Base-by-base conservation (phyloP, 2,888 invertebrate genomes). In the Pachydiplax longipennis region DNA sequence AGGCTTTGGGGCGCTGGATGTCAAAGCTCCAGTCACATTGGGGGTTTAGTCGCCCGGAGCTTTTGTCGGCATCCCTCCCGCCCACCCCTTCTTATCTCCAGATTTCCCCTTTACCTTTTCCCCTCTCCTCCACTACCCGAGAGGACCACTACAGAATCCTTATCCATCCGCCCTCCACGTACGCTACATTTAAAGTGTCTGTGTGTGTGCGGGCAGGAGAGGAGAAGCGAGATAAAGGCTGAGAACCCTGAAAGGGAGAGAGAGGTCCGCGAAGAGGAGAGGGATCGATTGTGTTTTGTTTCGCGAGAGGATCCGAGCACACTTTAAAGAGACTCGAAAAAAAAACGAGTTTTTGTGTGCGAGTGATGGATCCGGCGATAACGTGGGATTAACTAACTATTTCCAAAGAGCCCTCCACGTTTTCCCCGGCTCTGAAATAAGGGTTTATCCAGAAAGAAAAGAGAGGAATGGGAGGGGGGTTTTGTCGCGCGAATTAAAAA, bases 331-430 rank as follows among this genome's bases (percentile, higher is more conserved):
- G 65, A 65, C 65, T 65, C 12, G 65, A 65, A 65, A 73, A 73
- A n/a, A 73, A 73, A 73, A 73, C 3, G 31, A 73, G 73, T 73
- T 73, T 73, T 73, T 73, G 73, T 73, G 73, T 73, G 73, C 73
- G 73, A 65, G 65, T 65, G 65, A 73, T 73, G 73, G 73, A 73
- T 31, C 73, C 73, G 31, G 25, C 73, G 73, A 73, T 73, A 73
- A 73, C 73, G 73, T 73, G 73, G 73, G 73, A 73, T 73, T 73
- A 73, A 73, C 73, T 73, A 73, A 73, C 73, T 73, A 73, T 73
- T 73, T 73, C 73, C 73, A 73, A 73, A 25, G 73, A 73, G 73
- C 25, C 31, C 73, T 73, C 31, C 25, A 31, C 73, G 73, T 31
- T 53, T 73, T 73, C 73, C 31, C 25, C 73, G 73, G 73, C 22